A percentile compares a stretch with the other conserved stretches of the same genome.
Conservation (phyloP, 1,140 invertebrate genomes). For the Steinernema feltiae region DNA sequence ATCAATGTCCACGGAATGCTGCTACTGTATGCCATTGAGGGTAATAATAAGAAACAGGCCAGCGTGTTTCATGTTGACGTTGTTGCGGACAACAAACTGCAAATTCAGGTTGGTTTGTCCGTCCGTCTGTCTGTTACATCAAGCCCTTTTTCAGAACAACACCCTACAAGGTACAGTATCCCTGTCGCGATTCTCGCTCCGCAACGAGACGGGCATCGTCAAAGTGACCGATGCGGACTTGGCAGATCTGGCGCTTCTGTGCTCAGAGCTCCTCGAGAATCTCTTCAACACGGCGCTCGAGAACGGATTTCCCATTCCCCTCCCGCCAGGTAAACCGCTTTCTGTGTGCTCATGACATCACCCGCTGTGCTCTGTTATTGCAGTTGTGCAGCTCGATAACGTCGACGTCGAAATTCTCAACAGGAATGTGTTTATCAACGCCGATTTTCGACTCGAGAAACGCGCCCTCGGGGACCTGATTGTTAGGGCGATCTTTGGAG, state of each 20-base stretch:
- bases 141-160: slow-evolving; percentile 13
- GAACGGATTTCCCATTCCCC: not conserved
- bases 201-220: slow-evolving; percentile 7
- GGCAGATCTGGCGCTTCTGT: not conserved
- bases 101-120: not conserved
- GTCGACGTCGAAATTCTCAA: not conserved
- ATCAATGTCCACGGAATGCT: not conserved
- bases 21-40: not conserved
- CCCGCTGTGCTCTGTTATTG: no score
- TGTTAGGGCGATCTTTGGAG: not conserved
- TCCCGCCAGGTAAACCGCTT: not conserved
- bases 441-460: not conserved
- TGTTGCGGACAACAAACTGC: not conserved
- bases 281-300: slow-evolving; percentile 1
- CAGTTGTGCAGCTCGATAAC: not conserved
- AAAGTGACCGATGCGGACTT: not conserved
- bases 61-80: not conserved
- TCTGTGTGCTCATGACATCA: no score
- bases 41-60: not conserved
- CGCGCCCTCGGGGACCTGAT: not conserved
- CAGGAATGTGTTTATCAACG: slow-evolving; percentile 6
- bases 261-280: slow-evolving; percentile 1
- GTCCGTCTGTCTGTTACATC: no score
- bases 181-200: not conserved
- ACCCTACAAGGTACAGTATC: slow-evolving; percentile 1